Evolutionary conservation across 2,888 invertebrate species (phyloP).

Genomic region (Leucania comma): DNA sequence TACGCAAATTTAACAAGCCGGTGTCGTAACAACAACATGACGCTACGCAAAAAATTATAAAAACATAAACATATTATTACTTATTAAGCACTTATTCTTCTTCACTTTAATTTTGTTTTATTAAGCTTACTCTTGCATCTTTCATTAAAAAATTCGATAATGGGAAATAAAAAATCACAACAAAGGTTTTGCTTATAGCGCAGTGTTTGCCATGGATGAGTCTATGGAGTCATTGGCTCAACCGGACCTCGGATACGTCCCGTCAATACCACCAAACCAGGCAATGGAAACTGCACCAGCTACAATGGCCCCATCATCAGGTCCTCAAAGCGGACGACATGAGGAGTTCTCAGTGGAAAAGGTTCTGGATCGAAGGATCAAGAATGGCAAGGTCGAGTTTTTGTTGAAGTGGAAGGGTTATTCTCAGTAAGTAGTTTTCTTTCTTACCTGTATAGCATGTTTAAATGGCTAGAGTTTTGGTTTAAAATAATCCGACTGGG

Average conservation of each 20-base stretch:
- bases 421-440: slow-evolving; percentile 87
- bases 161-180: background rate
- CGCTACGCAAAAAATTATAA: slow-evolving; percentile 3
- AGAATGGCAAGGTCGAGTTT: slow-evolving; percentile 93
- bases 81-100: background rate
- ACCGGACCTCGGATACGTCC: slow-evolving; percentile 63
- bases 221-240: slow-evolving; percentile 71
- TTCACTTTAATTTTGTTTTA: background rate
- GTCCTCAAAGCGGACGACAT: slow-evolving; percentile 80
- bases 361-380: slow-evolving; percentile 92
- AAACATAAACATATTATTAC: slow-evolving; percentile 4
- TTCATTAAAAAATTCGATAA: background rate
- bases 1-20: slow-evolving; percentile 6
- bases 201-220: slow-evolving; percentile 66
- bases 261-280: slow-evolving; percentile 52
- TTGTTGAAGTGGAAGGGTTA: slow-evolving; percentile 93
- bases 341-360: slow-evolving; percentile 95
- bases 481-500: too few relatives aligned
- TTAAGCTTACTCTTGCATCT: too few relatives aligned
- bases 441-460: background rate
- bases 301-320: slow-evolving; percentile 58
- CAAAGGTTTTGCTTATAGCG: slow-evolving; percentile 18
- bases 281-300: slow-evolving; percentile 68
- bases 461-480: background rate
- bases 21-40: slow-evolving; percentile 12